Percentiles rank a stretch among this genome's conserved stretches.
Conservation (phyloP, 2,888 invertebrate genomes). For the Euspilapteryx auroguttella region DNA sequence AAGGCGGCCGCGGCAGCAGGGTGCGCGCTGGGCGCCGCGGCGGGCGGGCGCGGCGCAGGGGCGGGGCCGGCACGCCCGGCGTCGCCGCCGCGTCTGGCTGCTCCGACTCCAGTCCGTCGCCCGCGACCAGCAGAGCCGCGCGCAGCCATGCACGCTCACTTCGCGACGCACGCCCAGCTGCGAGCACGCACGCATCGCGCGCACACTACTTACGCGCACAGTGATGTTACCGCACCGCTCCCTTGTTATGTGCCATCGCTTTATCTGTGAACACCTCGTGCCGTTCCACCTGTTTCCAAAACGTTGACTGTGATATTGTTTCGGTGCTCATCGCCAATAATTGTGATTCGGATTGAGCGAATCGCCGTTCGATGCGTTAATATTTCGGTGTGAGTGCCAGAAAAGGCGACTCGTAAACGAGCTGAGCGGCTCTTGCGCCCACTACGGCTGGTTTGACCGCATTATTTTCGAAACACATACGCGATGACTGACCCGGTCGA, state of each 20-base stretch:
- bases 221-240: conserved; percentile 44
- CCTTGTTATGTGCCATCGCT: conserved; percentile 29
- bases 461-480: conserved; percentile 60
- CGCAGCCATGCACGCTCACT: too few species aligned
- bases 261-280: neutral
- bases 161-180: too few species aligned
- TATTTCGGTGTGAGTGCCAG: conserved; percentile 60
- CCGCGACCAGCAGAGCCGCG: conserved; percentile 32
- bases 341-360: neutral
- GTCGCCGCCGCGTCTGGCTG: conserved; percentile 40
- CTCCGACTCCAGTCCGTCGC: conserved; percentile 11
- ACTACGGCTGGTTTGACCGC: conserved; percentile 52
- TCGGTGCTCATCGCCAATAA: too few species aligned
- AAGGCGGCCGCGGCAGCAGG: too few species aligned
- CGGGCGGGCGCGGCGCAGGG: conserved; percentile 7
- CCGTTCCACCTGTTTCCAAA: conserved; percentile 39
- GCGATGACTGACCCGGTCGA: conserved; percentile 52
- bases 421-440: conserved; percentile 40
- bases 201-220: conserved; percentile 24
- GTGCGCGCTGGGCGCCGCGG: too few species aligned
- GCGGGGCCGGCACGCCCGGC: conserved; percentile 13
- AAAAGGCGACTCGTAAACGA: conserved; percentile 18
- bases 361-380: conserved; percentile 49
- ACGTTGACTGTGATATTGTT: conserved; percentile 26
- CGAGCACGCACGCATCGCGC: conserved; percentile 11